phyloP scores from a whole-genome alignment of 2,888 invertebrate species.

The Cyclophora punctaria region DNA sequence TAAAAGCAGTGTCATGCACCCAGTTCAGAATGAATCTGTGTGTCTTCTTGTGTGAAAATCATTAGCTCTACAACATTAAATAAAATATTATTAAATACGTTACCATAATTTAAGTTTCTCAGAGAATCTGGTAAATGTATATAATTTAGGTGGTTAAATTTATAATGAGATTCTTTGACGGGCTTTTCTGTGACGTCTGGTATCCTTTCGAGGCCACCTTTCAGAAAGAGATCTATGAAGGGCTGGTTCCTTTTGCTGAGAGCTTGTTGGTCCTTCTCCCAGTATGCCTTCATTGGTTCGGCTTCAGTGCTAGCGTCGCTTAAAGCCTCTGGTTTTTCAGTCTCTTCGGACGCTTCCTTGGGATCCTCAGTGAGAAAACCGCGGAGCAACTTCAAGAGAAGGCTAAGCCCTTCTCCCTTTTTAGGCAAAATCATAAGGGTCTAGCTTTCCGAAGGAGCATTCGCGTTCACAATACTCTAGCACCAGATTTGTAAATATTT shows the following conservation, averaged over 20 bases:
- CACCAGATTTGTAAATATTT: constrained; percentile 58
- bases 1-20: constrained; percentile 39
- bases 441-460: constrained; percentile 43
- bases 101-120: constrained; percentile 54
- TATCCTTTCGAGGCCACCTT: constrained; percentile 52
- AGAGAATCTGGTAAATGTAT: constrained; percentile 16
- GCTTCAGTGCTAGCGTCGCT: constrained; percentile 26
- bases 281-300: constrained; percentile 64
- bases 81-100: constrained; percentile 44
- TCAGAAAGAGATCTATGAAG: constrained; percentile 56
- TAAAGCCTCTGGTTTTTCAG: constrained; percentile 22
- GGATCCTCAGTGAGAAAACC: constrained; percentile 37
- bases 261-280: constrained; percentile 59
- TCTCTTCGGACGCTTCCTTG: constrained; percentile 36
- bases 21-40: constrained; percentile 63
- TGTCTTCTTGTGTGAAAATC: constrained; percentile 47
- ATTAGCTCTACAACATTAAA: constrained; percentile 8
- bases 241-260: constrained; percentile 45
- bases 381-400: constrained; percentile 55
- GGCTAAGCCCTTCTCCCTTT: constrained; percentile 62
- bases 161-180: constrained; percentile 63
- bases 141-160: constrained; percentile 30
- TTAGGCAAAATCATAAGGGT: constrained; percentile 62
- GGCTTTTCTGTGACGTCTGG: constrained; percentile 56
- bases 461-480: constrained; percentile 55